These are phyloP conservation scores for Ceryle rudis DNA, from an alignment of 2,797 vertebrate genomes.

Conservation along the genomic window DNA sequence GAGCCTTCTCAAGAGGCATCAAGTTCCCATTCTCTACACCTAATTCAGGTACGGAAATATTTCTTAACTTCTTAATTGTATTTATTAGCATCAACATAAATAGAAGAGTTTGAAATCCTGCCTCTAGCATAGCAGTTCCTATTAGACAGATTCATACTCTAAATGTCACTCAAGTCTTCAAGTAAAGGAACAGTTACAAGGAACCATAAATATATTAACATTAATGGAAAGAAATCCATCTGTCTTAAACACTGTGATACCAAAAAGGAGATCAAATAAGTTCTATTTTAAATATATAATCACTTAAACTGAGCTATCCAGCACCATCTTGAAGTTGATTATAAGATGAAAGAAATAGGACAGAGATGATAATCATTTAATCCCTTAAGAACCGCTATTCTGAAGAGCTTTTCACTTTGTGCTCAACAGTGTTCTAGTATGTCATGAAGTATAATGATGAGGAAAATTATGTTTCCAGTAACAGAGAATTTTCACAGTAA, in stretches of 20 bases:
- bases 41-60: background rate
- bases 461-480: constrained; percentile 71
- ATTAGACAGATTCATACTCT: constrained; percentile 25
- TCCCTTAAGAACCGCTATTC: constrained; percentile 81
- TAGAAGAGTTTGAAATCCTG: constrained; percentile 11
- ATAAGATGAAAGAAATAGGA: constrained; percentile 81
- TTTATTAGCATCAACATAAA: background rate
- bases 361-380: constrained; percentile 85
- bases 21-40: background rate
- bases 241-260: constrained; percentile 23
- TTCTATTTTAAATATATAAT: constrained; percentile 81
- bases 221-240: constrained; percentile 29
- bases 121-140: background rate
- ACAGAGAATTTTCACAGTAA: constrained; percentile 44
- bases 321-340: constrained; percentile 85
- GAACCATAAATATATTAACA: constrained; percentile 34
- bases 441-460: constrained; percentile 65
- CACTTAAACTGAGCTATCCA: constrained; percentile 81
- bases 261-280: constrained; percentile 64
- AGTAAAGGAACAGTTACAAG: constrained; percentile 7
- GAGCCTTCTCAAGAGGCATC: background rate
- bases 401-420: constrained; percentile 77
- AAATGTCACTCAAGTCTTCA: constrained; percentile 30
- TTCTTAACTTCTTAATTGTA: background rate
- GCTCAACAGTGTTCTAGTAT: constrained; percentile 58